phyloP scores from a whole-genome alignment of 2,113 vertebrate genomes.

The Genyomyrus donnyi region DNA sequence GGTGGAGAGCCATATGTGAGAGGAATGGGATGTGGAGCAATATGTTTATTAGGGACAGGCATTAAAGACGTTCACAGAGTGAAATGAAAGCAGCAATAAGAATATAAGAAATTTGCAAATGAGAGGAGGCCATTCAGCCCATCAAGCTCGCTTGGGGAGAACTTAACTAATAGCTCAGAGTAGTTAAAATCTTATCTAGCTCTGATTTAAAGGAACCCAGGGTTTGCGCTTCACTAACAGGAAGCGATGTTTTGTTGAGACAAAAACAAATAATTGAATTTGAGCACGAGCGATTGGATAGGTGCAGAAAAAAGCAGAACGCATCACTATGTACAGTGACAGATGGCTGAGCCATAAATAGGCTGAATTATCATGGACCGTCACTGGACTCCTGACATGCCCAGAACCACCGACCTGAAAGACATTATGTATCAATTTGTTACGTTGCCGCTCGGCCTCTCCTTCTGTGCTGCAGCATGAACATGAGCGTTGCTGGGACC shows the following conservation, averaged over 20 bases:
- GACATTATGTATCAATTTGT: neutral
- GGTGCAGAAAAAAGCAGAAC: neutral
- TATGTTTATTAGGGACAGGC: neutral
- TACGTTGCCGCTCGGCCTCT: neutral
- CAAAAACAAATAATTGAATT: neutral
- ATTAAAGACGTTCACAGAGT: neutral
- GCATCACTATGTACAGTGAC: neutral
- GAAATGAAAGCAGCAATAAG: neutral
- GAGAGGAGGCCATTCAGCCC: too few species aligned
- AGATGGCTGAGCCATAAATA: neutral
- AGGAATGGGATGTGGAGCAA: neutral
- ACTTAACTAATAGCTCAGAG: too few species aligned
- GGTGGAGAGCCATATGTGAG: neutral
- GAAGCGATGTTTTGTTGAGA: neutral
- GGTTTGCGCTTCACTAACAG: too few species aligned
- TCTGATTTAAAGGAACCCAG: too few species aligned
- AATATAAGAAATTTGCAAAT: too few species aligned
- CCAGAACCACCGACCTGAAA: neutral
- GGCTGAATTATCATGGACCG: neutral
- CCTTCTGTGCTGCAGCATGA: conserved; percentile 53
- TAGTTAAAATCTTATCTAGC: too few species aligned
- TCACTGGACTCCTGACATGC: neutral
- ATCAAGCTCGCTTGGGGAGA: too few species aligned
- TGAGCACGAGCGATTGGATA: neutral
- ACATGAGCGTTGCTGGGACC: conserved; percentile 65